Base-by-base conservation (phyloP, 37 sponge, comb jelly and placozoan genomes). In the Theonella swinhoei region DNA sequence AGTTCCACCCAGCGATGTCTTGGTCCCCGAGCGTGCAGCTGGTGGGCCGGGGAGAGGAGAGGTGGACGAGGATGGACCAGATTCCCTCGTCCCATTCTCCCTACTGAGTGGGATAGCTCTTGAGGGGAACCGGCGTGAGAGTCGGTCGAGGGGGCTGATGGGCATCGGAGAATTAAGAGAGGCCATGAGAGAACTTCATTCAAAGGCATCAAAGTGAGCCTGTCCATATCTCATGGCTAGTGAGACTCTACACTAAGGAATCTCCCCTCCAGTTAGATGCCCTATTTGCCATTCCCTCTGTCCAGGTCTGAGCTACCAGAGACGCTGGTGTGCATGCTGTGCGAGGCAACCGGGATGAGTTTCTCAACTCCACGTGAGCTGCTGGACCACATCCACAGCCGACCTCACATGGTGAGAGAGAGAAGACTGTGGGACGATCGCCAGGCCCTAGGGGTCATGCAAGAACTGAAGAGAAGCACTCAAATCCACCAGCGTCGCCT, bases 21-120 rank as follows among this genome's bases (percentile, higher is more conserved):
- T 89, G n/a, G 38, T 66, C 14, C 80, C 85, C 30, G 14, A 47
- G 54, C 54, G 14, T 17, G 11, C 54, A 14, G 7, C 54, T 7
- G 41, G 37, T 54, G 39, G 33, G 24, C 59, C 9, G 54, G 41
- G 28, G 39, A 39, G n/a, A 1, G 76, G 29, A 31, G 74, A 72
- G 34, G 39, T 14, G 37, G 61, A 70, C 39, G 72, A 43, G 42
- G 72, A 77, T 28, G 35, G 62, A 4, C 71, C 30, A 0, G 81
- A 39, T 1, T 41, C 23, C 39, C 42, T 60, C 24, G 67, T 65
- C 25, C 87, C 84, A 1, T 89, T 77, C 78, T 80, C 87, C 39
- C 78, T 89, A 2, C 95, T 83, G 67, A 78, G 39, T 25, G 90
- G 89, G 24, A 80, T 95, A 17, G 72, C 39, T 30, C 86, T 95